Base-by-base conservation (phyloP, 2,888 invertebrate species). In the Andrena trimmerana region DNA sequence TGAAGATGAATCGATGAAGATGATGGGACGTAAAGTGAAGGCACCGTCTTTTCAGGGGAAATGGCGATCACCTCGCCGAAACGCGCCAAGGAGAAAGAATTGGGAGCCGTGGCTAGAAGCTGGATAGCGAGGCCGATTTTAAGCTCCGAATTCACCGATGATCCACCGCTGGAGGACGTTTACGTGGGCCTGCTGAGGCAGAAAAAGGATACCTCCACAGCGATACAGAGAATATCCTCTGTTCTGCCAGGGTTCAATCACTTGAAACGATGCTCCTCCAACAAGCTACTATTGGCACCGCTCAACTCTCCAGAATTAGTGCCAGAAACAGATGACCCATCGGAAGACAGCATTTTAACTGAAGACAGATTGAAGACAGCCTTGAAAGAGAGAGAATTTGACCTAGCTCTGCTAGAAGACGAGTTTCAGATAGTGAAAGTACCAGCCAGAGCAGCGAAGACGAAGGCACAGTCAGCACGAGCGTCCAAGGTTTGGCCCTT, bases 401-500 rank as follows among this genome's bases (percentile, higher is more conserved):
- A 96, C 88, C 89, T 95, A 20, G 92, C 93, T 54, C 91, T 95
- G 67, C 94, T 97, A 77, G 92, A 94, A 50, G 95, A 95, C 16
- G 94, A 95, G 78, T 95, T 96, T 4, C 94, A 95, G 88, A 93
- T 95, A 5, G 86, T 95, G 0, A 90, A 95, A 4, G 97, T 98
- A 0, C 96, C 97, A 0, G 92, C 94, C 29, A 89, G 90, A n/a
- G 93, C 96, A 7, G 97, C 97, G 0, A 95, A 95, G 91, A 95
- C 97, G 0, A 96, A 96, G 70, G 94, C 94, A 60, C 98, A 98
- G 90, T 97, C 96, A 90, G 94, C 95, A 0, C 94, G 94, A 85
- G 95, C 96, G 5, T 95, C 95, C 16, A 94, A 95, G 71, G 93
- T 95, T 60, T 98, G 98, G 98, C 97, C 98, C 0, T 96, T 97